Percentiles rank a stretch among this genome's conserved stretches.
These are phyloP conservation scores for Zosterops pallidus DNA, from an alignment of 2,113 vertebrate genomes.

Conservation along the genomic window DNA sequence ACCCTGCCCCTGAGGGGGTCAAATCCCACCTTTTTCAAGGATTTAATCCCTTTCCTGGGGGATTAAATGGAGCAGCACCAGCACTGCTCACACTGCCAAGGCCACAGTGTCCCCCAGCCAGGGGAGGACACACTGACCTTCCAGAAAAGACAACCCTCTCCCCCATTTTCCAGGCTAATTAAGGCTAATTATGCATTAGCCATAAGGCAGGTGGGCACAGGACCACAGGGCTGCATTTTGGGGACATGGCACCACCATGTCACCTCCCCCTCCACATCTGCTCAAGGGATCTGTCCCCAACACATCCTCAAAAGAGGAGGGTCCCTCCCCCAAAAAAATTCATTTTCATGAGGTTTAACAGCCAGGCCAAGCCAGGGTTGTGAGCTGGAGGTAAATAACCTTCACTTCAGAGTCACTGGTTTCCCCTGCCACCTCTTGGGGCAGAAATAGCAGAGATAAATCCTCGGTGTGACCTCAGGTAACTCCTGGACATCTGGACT, in stretches of 20 bases:
- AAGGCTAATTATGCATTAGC: background rate
- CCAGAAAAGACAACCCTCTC: background rate
- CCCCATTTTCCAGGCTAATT: background rate
- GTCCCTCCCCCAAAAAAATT: background rate
- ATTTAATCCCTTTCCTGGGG: background rate
- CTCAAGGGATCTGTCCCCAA: background rate
- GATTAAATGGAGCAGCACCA: rapidly evolving
- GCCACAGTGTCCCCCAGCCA: background rate
- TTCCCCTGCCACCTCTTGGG: background rate
- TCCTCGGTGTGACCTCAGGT: background rate
- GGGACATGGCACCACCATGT: rapidly evolving
- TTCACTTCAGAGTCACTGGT: background rate
- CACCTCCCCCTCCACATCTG: background rate
- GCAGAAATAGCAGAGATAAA: background rate
- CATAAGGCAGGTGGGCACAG: background rate
- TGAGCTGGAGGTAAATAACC: background rate
- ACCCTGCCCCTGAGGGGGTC: background rate
- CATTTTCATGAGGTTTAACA: background rate
- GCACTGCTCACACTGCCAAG: background rate
- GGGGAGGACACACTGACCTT: background rate
- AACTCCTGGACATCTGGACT: background rate
- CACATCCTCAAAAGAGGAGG: background rate
- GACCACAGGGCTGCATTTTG: background rate
- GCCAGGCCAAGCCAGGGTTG: background rate
- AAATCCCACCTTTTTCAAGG: background rate